Evolutionary conservation across 2,888 invertebrate genomes (phyloP).

Genomic region (Tricholauxania praeusta): DNA sequence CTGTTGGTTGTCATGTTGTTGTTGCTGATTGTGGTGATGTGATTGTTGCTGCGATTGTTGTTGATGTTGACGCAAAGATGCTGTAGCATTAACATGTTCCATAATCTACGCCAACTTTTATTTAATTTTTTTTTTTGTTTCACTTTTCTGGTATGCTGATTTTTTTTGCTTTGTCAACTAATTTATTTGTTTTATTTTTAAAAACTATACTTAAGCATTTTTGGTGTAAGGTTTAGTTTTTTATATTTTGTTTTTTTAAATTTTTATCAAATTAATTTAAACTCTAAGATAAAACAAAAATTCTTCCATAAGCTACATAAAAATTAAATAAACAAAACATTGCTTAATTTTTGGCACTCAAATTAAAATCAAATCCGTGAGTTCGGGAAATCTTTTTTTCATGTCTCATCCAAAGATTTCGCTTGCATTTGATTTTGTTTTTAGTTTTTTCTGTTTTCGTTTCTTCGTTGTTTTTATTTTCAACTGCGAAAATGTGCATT

Average conservation of each 20-base stretch:
- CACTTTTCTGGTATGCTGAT: constrained; percentile 33
- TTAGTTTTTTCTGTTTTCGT: constrained; percentile 32
- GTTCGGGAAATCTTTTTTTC: neutral
- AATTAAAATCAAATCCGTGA: constrained; percentile 11
- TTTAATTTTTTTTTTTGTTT: constrained; percentile 18
- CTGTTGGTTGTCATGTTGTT: constrained; percentile 69
- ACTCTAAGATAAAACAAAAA: constrained; percentile 39
- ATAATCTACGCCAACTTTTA: constrained; percentile 55
- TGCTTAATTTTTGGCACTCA: constrained; percentile 31
- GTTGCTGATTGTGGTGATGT: constrained; percentile 66
- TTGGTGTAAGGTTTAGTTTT: too few species aligned
- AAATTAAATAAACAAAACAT: constrained; percentile 25
- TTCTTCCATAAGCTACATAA: constrained; percentile 14
- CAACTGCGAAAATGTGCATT: neutral
- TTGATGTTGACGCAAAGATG: constrained; percentile 52
- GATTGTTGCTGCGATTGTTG: constrained; percentile 63
- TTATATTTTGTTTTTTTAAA: too few species aligned
- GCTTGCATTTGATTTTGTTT: constrained; percentile 4
- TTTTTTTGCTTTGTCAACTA: constrained; percentile 2
- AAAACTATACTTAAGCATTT: constrained; percentile 13
- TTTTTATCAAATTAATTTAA: constrained; percentile 3
- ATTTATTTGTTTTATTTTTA: neutral
- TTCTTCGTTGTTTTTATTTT: neutral
- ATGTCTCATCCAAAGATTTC: constrained; percentile 1
- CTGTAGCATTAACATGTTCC: constrained; percentile 63